These are phyloP conservation scores for Caloenas nicobarica DNA, from an alignment of 2,113 vertebrate species.

Conservation along the genomic window DNA sequence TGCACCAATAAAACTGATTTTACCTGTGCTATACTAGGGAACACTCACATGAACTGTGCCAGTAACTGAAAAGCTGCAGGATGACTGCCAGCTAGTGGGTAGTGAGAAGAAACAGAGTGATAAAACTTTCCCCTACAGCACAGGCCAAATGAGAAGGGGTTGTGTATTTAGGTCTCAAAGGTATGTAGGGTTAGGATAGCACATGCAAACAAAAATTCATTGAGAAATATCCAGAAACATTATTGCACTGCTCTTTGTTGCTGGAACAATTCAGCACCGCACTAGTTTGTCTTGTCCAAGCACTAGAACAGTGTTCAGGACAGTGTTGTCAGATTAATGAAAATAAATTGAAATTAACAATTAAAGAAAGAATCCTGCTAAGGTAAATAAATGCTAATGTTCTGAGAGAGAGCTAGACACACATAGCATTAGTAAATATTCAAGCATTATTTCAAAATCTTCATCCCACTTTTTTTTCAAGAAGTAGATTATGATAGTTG, in stretches of 20 bases:
- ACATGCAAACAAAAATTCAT: neutral
- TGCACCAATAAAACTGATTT: neutral
- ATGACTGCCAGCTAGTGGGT: conserved; percentile 3
- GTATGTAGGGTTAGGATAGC: neutral
- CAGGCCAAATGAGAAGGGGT: accelerated
- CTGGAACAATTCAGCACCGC: neutral
- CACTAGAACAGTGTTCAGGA: neutral
- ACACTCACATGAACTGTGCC: neutral
- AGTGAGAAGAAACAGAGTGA: neutral
- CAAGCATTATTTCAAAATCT: neutral
- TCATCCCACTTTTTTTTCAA: neutral
- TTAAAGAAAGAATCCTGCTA: neutral
- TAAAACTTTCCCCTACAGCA: neutral
- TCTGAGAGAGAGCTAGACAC: neutral
- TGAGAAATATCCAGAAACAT: neutral
- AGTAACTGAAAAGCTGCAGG: neutral
- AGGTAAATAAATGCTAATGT: neutral
- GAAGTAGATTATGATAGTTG: neutral
- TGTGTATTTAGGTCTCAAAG: neutral
- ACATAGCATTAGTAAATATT: neutral
- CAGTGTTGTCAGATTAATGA: neutral
- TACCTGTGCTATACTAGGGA: neutral
- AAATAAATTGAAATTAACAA: neutral
- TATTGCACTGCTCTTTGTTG: neutral
- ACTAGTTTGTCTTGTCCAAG: neutral